Base-by-base conservation (phyloP, 2,888 invertebrate species). In the Clitarchus hookeri region DNA sequence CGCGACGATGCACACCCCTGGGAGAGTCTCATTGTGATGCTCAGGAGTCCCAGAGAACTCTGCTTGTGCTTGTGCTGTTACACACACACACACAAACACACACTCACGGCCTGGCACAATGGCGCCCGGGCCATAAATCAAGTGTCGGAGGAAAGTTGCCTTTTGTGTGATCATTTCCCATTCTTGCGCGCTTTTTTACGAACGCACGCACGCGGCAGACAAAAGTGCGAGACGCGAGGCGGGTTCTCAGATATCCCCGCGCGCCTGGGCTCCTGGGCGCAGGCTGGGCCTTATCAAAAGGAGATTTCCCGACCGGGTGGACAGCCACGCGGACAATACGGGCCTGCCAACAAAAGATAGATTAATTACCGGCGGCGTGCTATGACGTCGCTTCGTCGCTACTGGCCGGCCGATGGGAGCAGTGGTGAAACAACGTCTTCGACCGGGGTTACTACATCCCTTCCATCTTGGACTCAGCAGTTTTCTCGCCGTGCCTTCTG, bases 101-200 rank as follows among this genome's bases (percentile, higher is more conserved):
- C 65, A n/a, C 23, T 11, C 11, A 48, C 48, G 48, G 0, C 23
- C 65, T 19, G 65, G 65, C 65, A 65, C 65, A 65, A 65, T 65
- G 65, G 65, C n/a, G 65, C 65, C 23, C n/a, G 65, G 65, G n/a
- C 65, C 65, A 65, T 65, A 65, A 65, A 65, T 65, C 65, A 65
- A 65, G 65, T n/a, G n/a, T 23, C 65, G 23, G 8, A 19, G n/a
- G 65, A 65, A n/a, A 65, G 65, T 65, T 19, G 19, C n/a, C 65
- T 65, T 65, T 65, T 65, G 65, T 65, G 23, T n/a, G 19, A 19
- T 65, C 16, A 65, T 65, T 65, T 65, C 65, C 65, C 6, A 65
- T 65, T 65, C 65, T 65, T 65, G 65, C 65, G 65, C 65, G n/a
- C 65, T 65, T 65, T 65, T 65, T 65, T 65, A 65, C 65, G 16